phyloP scores from a whole-genome alignment of 1,140 invertebrate genomes.

The Whitmania pigra region DNA sequence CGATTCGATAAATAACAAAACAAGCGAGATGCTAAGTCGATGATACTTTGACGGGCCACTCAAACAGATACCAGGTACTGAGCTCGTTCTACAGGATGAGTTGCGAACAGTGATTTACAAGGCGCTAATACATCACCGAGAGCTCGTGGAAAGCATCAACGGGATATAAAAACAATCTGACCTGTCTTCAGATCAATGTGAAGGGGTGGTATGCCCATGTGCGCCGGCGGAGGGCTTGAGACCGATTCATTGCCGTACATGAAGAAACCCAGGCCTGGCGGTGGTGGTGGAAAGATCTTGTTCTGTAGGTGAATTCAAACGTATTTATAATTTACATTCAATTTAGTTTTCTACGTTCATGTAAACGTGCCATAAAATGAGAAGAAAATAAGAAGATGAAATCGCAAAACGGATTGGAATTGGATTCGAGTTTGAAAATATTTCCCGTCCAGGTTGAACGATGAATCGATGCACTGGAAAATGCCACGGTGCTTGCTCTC shows the following conservation, averaged over 20 bases:
- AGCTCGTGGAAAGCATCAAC: not conserved
- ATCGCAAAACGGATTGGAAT: too few species aligned
- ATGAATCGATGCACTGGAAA: too few species aligned
- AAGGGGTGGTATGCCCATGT: constrained; percentile 90
- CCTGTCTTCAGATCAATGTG: constrained; percentile 53
- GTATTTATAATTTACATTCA: too few species aligned
- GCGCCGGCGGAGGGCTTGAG: constrained; percentile 82
- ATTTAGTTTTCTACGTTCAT: too few species aligned
- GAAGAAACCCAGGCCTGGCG: constrained; percentile 49
- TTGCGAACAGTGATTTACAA: not conserved
- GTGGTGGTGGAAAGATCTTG: constrained; percentile 41
- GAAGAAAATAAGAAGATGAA: too few species aligned
- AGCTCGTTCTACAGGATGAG: not conserved
- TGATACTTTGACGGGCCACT: not conserved
- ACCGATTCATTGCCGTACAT: constrained; percentile 76
- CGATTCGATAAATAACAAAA: too few species aligned
- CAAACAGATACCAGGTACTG: not conserved
- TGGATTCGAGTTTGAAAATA: too few species aligned
- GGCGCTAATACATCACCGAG: not conserved
- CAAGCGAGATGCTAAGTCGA: too few species aligned
- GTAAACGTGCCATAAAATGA: too few species aligned
- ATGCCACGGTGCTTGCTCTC: too few species aligned
- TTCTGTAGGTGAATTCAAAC: not conserved
- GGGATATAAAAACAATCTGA: constrained; percentile 26
- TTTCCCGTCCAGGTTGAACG: too few species aligned